Conservation (phyloP, 1,140 invertebrate genomes). For the Euura lappo region DNA sequence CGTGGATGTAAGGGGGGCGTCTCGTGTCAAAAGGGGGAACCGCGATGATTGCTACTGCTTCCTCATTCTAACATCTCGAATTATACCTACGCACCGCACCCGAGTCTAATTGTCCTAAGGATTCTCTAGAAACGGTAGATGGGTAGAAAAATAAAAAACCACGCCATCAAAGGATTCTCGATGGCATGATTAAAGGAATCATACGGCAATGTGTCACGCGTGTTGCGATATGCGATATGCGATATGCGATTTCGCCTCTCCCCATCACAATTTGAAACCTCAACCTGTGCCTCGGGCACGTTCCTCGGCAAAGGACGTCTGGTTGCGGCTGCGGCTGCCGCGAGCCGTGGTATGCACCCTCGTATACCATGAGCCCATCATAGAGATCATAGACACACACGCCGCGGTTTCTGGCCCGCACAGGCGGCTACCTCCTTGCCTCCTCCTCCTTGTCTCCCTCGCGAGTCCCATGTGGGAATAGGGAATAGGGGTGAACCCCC, state of each 20-base stretch:
- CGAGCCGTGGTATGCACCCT: background rate
- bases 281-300: no score
- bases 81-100: background rate
- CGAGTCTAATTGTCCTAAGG: background rate
- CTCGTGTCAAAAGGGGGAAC: background rate
- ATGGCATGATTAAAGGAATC: no score
- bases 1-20: constrained; percentile 36
- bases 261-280: no score
- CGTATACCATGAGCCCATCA: background rate
- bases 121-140: background rate
- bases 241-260: no score
- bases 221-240: no score
- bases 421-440: no score
- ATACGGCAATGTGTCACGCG: no score
- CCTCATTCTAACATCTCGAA: background rate
- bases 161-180: no score
- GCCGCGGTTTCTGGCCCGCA: background rate
- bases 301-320: no score
- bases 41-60: constrained; percentile 1
- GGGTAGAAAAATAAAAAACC: no score
- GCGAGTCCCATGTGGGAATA: constrained; percentile 25
- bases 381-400: background rate
- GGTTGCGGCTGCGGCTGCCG: background rate
- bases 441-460: background rate
- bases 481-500: background rate